Evolutionary conservation across 1,140 invertebrate genomes (phyloP).

Genomic region (Orchestia grillus): DNA sequence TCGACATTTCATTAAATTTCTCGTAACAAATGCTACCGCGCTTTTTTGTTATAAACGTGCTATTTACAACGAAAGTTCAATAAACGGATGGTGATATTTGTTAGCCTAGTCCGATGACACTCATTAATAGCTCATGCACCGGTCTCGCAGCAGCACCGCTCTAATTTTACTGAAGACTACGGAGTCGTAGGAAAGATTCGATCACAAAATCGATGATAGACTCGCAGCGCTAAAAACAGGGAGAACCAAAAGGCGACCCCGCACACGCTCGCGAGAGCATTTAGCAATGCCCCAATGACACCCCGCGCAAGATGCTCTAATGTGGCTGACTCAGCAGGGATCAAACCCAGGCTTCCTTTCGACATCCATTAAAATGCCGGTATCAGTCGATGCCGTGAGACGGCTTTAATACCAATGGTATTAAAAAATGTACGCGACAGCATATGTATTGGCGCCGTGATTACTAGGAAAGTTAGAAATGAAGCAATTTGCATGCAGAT

Average conservation of each 20-base stretch:
- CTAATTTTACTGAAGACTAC: background rate
- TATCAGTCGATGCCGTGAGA: background rate
- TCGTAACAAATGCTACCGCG: background rate
- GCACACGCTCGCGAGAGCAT: background rate
- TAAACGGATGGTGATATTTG: background rate
- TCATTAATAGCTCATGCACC: too few species aligned
- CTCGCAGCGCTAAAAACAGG: background rate
- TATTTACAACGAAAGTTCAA: background rate
- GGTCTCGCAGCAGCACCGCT: too few species aligned
- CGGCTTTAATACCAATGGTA: background rate
- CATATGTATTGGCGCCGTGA: background rate
- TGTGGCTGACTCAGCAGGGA: background rate
- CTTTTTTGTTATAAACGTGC: background rate
- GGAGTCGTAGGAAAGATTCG: background rate
- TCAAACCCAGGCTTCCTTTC: background rate
- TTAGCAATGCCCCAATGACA: background rate
- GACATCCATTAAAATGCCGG: background rate
- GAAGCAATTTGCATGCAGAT: background rate
- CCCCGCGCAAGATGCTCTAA: too few species aligned
- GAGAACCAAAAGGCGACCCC: background rate
- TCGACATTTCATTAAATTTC: background rate
- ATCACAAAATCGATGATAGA: background rate
- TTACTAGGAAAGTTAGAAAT: background rate
- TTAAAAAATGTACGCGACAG: background rate
- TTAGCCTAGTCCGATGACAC: too few species aligned